A percentile compares a stretch with the other conserved stretches of the same genome.
phyloP scores from a whole-genome alignment of 2,113 vertebrate genomes.

The Elephantulus edwardii region DNA sequence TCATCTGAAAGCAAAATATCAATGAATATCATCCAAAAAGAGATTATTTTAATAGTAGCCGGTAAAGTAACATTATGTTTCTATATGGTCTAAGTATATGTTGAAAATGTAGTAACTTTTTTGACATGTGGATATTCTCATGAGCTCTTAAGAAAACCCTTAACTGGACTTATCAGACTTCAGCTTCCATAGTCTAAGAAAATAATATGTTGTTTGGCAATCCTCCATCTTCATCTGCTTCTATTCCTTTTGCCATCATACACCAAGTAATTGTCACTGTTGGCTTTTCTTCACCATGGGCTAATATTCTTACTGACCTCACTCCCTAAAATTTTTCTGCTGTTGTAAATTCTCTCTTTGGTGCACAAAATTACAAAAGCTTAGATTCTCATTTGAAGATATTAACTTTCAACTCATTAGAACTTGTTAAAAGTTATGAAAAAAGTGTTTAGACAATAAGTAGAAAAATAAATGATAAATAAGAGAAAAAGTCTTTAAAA shows the following conservation, averaged over 20 bases:
- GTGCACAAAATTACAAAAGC: background rate
- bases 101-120: background rate
- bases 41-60: background rate
- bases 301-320: background rate
- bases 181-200: background rate
- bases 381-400: background rate
- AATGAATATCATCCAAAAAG: too few relatives aligned
- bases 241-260: background rate
- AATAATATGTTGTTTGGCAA: background rate
- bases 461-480: background rate
- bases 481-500: background rate
- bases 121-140: background rate
- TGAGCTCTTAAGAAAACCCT: background rate
- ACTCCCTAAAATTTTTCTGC: background rate
- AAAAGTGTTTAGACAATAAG: background rate
- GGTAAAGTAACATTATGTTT: background rate
- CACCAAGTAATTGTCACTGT: background rate
- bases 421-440: slow-evolving; percentile 4
- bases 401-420: background rate
- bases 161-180: background rate
- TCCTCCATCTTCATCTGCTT: background rate
- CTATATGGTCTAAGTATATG: background rate
- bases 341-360: background rate
- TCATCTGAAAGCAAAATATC: too few relatives aligned
- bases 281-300: background rate